Percentiles rank a stretch among this genome's conserved stretches.
Evolutionary conservation across 1,140 invertebrate species (phyloP).

Genomic region (Pachypeltis micranthus): DNA sequence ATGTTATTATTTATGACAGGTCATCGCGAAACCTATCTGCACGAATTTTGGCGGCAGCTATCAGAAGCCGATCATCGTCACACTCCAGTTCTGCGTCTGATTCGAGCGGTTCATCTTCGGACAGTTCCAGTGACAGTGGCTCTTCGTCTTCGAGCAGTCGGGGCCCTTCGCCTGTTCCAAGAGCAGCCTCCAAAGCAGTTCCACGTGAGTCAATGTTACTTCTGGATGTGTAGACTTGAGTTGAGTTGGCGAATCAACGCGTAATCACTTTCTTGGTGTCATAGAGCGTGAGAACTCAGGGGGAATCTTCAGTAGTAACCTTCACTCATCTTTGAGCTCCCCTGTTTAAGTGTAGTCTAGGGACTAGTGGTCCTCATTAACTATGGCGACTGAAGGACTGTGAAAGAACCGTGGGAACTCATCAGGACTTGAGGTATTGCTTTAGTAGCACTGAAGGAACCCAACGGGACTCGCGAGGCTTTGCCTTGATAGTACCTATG

Average conservation of each 20-base stretch:
- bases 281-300: neutral
- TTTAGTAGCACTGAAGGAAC: too few relatives aligned
- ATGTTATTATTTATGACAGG: too few relatives aligned
- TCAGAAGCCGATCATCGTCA: conserved; percentile 17
- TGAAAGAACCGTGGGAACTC: too few relatives aligned
- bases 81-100: conserved; percentile 20
- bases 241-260: too few relatives aligned
- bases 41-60: conserved; percentile 14
- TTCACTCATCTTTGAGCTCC: too few relatives aligned
- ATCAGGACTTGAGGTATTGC: too few relatives aligned
- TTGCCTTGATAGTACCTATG: too few relatives aligned
- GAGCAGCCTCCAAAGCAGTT: neutral
- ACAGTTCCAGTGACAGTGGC: conserved; percentile 37
- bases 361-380: too few relatives aligned
- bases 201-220: neutral
- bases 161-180: conserved; percentile 28
- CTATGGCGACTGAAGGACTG: too few relatives aligned
- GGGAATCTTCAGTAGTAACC: neutral
- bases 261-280: neutral
- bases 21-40: conserved; percentile 12
- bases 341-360: too few relatives aligned
- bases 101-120: conserved; percentile 40
- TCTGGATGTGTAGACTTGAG: neutral
- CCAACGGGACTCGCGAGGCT: too few relatives aligned
- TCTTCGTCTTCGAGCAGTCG: conserved; percentile 41